A percentile compares a stretch with the other conserved stretches of the same genome.
These are phyloP conservation scores for Tortricodes alternella DNA, from an alignment of 2,888 invertebrate genomes.

Conservation along the genomic window DNA sequence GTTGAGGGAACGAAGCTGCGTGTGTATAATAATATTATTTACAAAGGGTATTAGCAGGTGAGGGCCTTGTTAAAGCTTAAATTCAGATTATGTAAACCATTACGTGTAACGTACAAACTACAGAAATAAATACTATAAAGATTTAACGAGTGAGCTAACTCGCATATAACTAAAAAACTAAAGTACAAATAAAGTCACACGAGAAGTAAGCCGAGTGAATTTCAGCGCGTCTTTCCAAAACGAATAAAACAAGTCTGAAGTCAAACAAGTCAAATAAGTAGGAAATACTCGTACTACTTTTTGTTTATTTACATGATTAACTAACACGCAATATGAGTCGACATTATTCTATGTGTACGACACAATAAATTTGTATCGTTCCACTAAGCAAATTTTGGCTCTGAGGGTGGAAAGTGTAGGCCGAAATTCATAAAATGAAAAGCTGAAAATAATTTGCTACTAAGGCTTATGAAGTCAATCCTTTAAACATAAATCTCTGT, in stretches of 20 bases:
- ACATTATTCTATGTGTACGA: too few species aligned
- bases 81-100: too few species aligned
- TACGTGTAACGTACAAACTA: too few species aligned
- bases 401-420: too few species aligned
- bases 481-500: constrained; percentile 6
- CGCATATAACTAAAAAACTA: neutral
- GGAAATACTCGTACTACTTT: neutral
- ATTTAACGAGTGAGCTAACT: neutral
- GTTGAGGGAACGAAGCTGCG: too few species aligned
- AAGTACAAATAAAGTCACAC: constrained; percentile 4
- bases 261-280: constrained; percentile 9
- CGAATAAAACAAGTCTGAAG: constrained; percentile 13
- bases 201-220: constrained; percentile 5
- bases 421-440: too few species aligned
- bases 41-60: neutral
- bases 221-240: neutral
- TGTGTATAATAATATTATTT: too few species aligned
- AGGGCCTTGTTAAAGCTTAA: neutral
- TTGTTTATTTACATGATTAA: neutral
- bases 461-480: neutral
- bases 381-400: too few species aligned
- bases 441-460: too few species aligned
- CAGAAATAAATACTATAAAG: neutral
- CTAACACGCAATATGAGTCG: too few species aligned
- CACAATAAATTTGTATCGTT: too few species aligned